Base-by-base conservation (phyloP, 2,888 invertebrate species). In the Aquatica leii region DNA sequence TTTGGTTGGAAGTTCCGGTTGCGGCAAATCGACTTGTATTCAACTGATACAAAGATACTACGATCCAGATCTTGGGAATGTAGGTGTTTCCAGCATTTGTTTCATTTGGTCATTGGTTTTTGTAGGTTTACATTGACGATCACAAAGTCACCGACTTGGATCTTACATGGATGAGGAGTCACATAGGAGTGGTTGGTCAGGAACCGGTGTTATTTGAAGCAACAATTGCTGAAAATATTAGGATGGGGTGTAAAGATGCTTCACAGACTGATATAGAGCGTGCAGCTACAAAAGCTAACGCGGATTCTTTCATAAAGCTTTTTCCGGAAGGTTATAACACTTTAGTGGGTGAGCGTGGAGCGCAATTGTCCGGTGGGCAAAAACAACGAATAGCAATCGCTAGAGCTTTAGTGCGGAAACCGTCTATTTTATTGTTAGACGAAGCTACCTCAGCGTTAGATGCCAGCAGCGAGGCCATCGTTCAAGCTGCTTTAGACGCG, bases 361-460 rank as follows among this genome's bases (percentile, higher is more conserved):
- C 93, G 0, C 90, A 92, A 59, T 77, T 92, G 46, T 92, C 91
- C 0, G 95, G 95, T n/a, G 95, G 95, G 0, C 95, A n/a, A n/a
- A 95, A 24, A 24, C 24, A 24, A 24, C 24, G 24, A 4, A 24
- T 24, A 48, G 95, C 95, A 95, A n/a, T n/a, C 96, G 70, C 95
- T 96, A 0, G 96, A 62, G 95, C 95, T 0, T 81, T 96, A 8
- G 86, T 96, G 1, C 85, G 92, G 40, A 86, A 93, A 76, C 95
- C 95, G 0, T 86, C 87, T 62, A 91, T 96, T 66, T 81, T 94
- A 20, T 82, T 93, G 1, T 78, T 93, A 14, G 95, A 96, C 73
- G 95, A 96, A 80, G 95, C 95, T 0, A 96, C n/a, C 96, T 1
- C 94, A 0, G 95, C 95, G 0, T 84, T 95, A 14, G 95, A 95